Base-by-base conservation (phyloP, 2,797 vertebrate genomes). In the Diceros bicornis region DNA sequence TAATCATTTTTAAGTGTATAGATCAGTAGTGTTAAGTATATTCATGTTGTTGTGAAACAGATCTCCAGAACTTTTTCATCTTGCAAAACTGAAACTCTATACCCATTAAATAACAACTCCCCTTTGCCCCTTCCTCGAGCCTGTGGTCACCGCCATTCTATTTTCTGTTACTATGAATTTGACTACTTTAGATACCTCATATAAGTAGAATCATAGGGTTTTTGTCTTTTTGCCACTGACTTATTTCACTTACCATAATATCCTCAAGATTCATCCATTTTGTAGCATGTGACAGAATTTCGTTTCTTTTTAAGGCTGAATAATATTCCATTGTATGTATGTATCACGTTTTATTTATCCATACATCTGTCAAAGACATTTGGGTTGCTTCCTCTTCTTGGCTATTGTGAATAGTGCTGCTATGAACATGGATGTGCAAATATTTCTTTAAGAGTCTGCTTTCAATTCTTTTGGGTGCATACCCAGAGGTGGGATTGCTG, bases 401-500 rank as follows among this genome's bases (percentile, higher is more conserved):
- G 9, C 23, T 41, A 0, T 89, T 87, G 18, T 41, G 66, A 82
- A 71, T 37, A 27, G 78, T 79, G 66, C 41, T 72, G 62, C 72
- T 32, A 0, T 91, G 62, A 66, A 61, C 18, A 11, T 13, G 37
- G 71, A 20, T 17, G 32, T 61, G 59, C 41, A 86, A 6, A 52
- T 83, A 29, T 13, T 17, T 68, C 32, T 61, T 52, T 23, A 34
- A 59, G 71, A 59, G 18, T 47, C 32, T 68, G 16, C 23, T 89
- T 93, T 89, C 27, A 87, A 0, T 52, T 74, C 66, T 93, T 85
- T 72, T 62, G 47, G 9, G 8, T 81, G 9, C 66, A 52, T 27
- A 91, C n/a, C 61, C 59, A 87, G 89, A 71, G 74, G 34, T 71
- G n/a, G 6, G 41, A 79, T 75, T 91, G 78, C 89, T 85, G 47